Conservation (phyloP, 1,140 invertebrate genomes). For the fruit fly (Drosophila melanogaster) region DNA sequence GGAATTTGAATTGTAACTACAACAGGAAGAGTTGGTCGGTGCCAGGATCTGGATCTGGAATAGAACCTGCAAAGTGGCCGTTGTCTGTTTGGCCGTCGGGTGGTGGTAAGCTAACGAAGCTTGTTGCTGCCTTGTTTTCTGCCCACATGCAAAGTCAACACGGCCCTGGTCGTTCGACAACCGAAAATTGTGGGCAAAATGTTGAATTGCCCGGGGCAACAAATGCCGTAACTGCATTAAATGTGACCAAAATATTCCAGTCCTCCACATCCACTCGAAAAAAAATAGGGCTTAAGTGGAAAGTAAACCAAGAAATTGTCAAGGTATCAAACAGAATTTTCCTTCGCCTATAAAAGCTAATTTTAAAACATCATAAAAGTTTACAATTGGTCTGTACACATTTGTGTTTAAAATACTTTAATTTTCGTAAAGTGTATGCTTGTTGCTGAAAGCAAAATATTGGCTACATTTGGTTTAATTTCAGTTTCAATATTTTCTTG, state of each 20-base stretch:
- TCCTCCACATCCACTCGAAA: neutral
- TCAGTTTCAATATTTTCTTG: neutral
- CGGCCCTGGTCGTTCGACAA: slow-evolving; percentile 16
- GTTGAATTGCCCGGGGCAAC: slow-evolving; percentile 38
- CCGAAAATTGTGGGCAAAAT: slow-evolving; percentile 40
- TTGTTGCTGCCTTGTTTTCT: slow-evolving; percentile 45
- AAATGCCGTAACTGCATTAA: slow-evolving; percentile 33
- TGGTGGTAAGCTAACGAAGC: slow-evolving; percentile 72
- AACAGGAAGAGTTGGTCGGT: slow-evolving; percentile 47
- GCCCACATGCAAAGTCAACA: slow-evolving; percentile 54
- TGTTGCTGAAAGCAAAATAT: too few relatives aligned
- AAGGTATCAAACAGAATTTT: too few relatives aligned
- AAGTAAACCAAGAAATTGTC: neutral
- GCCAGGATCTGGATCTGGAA: slow-evolving; percentile 34
- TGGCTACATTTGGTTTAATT: neutral
- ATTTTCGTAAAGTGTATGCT: too few relatives aligned
- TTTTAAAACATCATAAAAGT: too few relatives aligned
- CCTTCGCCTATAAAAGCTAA: too few relatives aligned
- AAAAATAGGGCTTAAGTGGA: neutral
- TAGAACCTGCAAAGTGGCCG: slow-evolving; percentile 43
- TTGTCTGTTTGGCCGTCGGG: slow-evolving; percentile 27
- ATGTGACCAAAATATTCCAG: slow-evolving; percentile 38
- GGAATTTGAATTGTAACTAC: slow-evolving; percentile 68
- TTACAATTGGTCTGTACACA: too few relatives aligned
- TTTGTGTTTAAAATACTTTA: too few relatives aligned